Conservation (phyloP, 2,888 invertebrate species). For the Erebia epiphron region DNA sequence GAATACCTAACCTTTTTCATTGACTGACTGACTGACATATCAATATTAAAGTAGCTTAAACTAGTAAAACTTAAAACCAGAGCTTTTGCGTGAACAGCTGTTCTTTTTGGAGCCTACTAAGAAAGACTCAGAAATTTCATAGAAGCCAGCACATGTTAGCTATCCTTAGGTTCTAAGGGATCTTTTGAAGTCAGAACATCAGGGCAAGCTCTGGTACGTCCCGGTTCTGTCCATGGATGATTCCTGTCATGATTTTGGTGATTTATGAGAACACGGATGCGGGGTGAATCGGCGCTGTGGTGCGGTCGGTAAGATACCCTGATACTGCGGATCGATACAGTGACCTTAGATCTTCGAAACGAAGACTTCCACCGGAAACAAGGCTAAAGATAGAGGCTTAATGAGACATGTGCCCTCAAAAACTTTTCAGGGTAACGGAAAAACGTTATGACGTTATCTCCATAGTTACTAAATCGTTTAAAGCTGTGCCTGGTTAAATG, state of each 20-base stretch:
- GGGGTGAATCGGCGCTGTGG: constrained; percentile 41
- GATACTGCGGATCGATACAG: constrained; percentile 73
- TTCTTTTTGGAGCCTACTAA: too few species aligned
- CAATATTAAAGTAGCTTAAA: too few species aligned
- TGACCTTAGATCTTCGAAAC: constrained; percentile 63
- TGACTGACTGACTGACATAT: too few species aligned
- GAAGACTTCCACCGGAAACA: background rate
- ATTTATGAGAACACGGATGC: constrained; percentile 33
- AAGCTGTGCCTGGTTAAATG: too few species aligned
- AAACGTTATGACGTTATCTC: too few species aligned
- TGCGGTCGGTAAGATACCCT: constrained; percentile 54
- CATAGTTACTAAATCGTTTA: too few species aligned
- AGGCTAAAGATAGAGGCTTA: background rate
- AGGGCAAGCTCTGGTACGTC: background rate
- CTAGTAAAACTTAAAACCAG: too few species aligned
- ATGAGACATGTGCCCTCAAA: background rate
- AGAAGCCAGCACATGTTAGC: background rate
- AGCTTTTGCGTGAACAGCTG: too few species aligned
- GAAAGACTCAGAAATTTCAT: background rate
- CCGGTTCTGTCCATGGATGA: background rate
- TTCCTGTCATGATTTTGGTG: constrained; percentile 20
- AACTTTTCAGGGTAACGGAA: background rate
- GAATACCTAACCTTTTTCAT: background rate
- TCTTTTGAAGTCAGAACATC: background rate
- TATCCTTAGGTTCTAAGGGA: too few species aligned